phyloP scores from a whole-genome alignment of 2,797 vertebrate genomes.

The Capromys pilorides region DNA sequence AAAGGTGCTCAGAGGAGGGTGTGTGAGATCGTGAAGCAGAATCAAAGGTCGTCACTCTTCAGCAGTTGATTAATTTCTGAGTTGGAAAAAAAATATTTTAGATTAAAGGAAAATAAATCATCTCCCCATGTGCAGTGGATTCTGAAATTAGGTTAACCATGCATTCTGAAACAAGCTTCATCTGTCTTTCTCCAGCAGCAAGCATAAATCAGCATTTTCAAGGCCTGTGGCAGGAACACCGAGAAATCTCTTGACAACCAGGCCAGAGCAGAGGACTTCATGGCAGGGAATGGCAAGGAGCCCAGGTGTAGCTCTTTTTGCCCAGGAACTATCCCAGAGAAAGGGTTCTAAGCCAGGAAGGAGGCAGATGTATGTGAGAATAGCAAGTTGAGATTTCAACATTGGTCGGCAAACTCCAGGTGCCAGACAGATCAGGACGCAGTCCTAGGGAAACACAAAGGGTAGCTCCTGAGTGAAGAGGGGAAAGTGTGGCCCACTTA shows the following conservation, averaged over 20 bases:
- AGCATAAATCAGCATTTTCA: slow-evolving; percentile 34
- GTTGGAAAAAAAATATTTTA: slow-evolving; percentile 35
- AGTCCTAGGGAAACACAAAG: background rate
- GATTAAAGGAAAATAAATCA: slow-evolving; percentile 35
- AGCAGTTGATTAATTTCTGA: slow-evolving; percentile 3
- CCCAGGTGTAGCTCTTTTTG: background rate
- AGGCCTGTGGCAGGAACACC: background rate
- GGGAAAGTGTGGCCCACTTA: too few species aligned
- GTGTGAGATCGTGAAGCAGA: background rate
- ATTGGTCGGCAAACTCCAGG: background rate
- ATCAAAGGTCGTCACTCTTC: background rate
- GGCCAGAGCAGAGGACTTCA: background rate
- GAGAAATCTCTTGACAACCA: background rate
- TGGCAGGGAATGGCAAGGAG: background rate
- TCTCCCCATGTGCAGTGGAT: background rate
- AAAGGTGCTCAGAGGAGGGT: background rate
- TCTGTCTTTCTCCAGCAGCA: slow-evolving; percentile 53
- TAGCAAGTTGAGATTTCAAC: background rate
- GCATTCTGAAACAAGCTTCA: slow-evolving; percentile 55
- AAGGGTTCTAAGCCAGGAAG: background rate
- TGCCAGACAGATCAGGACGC: background rate
- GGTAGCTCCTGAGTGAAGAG: too few species aligned
- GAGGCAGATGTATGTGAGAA: background rate
- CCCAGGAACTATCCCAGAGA: background rate
- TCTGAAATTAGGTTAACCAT: slow-evolving; percentile 54